Evolutionary conservation across 2,797 vertebrate species (phyloP).

Genomic region (Ispidina lecontei): DNA sequence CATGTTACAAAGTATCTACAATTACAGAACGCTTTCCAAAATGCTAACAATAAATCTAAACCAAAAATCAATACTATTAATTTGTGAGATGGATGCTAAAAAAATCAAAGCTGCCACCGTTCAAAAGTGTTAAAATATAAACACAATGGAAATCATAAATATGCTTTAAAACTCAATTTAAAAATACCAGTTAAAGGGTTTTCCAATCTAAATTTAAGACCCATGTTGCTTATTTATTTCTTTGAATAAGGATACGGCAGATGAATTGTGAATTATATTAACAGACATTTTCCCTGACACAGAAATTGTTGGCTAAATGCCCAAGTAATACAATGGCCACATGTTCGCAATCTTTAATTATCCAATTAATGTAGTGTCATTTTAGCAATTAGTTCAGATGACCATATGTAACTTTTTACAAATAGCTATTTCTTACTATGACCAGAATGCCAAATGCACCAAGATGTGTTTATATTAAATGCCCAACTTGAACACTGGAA

Average conservation of each 20-base stretch:
- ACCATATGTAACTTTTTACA: conserved; percentile 75
- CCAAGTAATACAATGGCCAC: conserved; percentile 80
- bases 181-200: conserved; percentile 63
- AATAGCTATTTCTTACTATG: conserved; percentile 74
- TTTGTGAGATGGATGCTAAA: conserved; percentile 49
- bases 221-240: conserved; percentile 58
- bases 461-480: conserved; percentile 39
- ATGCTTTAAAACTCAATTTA: conserved; percentile 73
- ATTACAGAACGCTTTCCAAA: conserved; percentile 60
- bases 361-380: conserved; percentile 79
- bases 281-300: conserved; percentile 61
- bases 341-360: conserved; percentile 81
- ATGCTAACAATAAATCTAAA: conserved; percentile 68
- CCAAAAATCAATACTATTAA: conserved; percentile 68
- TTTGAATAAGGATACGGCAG: conserved; percentile 68
- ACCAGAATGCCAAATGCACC: conserved; percentile 80
- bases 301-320: conserved; percentile 74
- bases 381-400: conserved; percentile 82
- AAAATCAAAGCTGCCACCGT: conserved; percentile 28
- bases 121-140: conserved; percentile 72
- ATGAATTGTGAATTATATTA: conserved; percentile 77
- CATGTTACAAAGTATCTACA: conserved; percentile 48
- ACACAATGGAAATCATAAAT: conserved; percentile 44
- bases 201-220: conserved; percentile 64
- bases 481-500: background rate